phyloP scores from a whole-genome alignment of 2,797 vertebrate species.

The Halcyon leucocephala region DNA sequence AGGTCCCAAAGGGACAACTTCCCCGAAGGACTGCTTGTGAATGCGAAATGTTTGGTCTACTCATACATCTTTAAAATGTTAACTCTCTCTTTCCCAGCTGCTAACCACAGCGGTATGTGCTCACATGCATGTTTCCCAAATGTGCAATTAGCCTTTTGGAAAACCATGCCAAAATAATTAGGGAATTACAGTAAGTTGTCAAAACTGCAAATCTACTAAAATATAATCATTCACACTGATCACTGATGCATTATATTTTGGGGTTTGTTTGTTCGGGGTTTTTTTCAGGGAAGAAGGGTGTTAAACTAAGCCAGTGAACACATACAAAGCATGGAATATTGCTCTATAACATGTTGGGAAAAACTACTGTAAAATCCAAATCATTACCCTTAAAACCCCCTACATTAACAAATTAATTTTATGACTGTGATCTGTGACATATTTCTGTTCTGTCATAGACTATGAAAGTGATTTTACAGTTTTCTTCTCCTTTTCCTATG shows the following conservation, averaged over 20 bases:
- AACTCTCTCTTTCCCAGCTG: not conserved
- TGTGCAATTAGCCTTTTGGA: not conserved
- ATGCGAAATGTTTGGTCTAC: not conserved
- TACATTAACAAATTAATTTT: not conserved
- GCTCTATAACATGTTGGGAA: not conserved
- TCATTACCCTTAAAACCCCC: rapidly evolving
- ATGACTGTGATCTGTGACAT: not conserved
- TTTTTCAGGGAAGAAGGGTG: rapidly evolving
- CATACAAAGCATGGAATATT: rapidly evolving
- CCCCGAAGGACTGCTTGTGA: not conserved
- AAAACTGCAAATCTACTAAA: not conserved
- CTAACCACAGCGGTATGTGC: rapidly evolving
- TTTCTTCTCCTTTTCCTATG: not conserved
- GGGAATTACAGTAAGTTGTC: not conserved
- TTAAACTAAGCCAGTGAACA: not conserved
- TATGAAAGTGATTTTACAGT: not conserved
- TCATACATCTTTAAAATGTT: not conserved
- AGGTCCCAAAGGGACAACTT: not conserved
- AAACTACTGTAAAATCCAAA: not conserved
- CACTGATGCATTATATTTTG: not conserved
- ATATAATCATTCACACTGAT: not conserved
- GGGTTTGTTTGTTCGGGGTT: too few relatives aligned
- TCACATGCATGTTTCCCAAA: not conserved
- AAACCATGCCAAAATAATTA: not conserved
- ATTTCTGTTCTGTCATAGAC: not conserved